A percentile compares a stretch with the other conserved stretches of the same genome.
phyloP scores from a whole-genome alignment of 1,140 invertebrate species.

The Drosophila repletoides region DNA sequence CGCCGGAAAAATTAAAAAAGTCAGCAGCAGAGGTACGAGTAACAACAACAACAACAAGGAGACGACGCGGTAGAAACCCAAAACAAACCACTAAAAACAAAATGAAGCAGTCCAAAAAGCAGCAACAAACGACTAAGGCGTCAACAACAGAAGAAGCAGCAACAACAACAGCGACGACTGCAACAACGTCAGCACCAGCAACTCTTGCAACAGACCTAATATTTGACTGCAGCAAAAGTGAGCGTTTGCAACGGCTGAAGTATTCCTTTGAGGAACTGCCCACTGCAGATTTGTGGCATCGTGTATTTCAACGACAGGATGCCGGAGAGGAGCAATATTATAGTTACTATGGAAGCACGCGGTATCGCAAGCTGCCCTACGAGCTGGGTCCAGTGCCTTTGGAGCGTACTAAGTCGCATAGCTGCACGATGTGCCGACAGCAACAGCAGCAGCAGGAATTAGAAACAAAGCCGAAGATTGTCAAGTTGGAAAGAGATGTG shows the following conservation, averaged over 20 bases:
- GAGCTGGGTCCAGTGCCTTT: constrained; percentile 87
- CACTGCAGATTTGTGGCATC: constrained; percentile 89
- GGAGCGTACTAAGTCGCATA: constrained; percentile 63
- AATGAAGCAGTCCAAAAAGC: too few species aligned
- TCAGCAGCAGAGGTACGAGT: not conserved
- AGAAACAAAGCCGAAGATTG: not conserved
- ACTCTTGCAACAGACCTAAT: constrained; percentile 26
- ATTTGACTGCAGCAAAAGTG: constrained; percentile 67
- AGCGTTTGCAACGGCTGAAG: constrained; percentile 84
- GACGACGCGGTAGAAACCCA: too few species aligned
- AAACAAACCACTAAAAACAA: too few species aligned
- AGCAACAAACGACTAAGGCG: too few species aligned
- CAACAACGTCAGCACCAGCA: not conserved
- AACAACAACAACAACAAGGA: constrained; percentile 20
- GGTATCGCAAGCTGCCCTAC: constrained; percentile 88
- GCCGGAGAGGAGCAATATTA: constrained; percentile 85
- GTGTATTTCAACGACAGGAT: constrained; percentile 89
- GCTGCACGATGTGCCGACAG: constrained; percentile 72
- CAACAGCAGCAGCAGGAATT: not conserved
- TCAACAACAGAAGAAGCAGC: constrained; percentile 14
- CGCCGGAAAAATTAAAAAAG: constrained; percentile 1
- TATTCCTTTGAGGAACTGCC: constrained; percentile 91
- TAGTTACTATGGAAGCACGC: constrained; percentile 77
- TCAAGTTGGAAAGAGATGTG: constrained; percentile 22
- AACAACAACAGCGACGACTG: not conserved